Evolutionary conservation across 2,888 invertebrate genomes (phyloP), one percentile per base, ranked within the genome.

Genomic region (Hecatera dysodea): DNA sequence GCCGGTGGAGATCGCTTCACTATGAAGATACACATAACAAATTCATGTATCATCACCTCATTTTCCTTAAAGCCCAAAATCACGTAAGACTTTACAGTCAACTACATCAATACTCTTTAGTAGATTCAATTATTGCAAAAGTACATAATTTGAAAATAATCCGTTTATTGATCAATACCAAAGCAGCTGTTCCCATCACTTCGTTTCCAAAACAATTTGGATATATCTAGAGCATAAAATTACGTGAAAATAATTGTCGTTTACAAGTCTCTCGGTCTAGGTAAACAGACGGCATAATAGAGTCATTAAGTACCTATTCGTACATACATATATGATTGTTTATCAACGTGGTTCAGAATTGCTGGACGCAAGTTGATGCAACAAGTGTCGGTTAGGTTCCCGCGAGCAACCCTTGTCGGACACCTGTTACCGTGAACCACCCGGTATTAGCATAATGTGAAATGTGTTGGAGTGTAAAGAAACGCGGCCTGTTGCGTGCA

Each of bases 401-500:
- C 90, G 89, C 78, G 71, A 73, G 82, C 85, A 80, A 88, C 90
- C 91, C 91, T 86, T 86, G 86, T 87, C 82, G 63, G 77, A 90
- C 93, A 93, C 93, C 93, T 93, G 93, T 93, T 93, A 88, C 88
- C 67, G 80, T 82, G 71, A 74, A 85, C 88, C 86, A 79, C 55
- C 72, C 50, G 85, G 76, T 87, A 88, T 88, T 90, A 75, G 85
- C 86, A 87, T 88, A 84, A 85, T 80, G 78, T 84, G 72, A 83
- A 85, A 82, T 84, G 81, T 68, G 72, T 82, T 75, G 78, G 79
- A 78, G 84, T 78, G 60, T 81, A 75, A 82, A 81, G 78, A 80
- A 83, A 81, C 77, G 80, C 73, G 62, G 74, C 78, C 73, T 78
- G 81, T 78, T 75, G 78, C 79, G 65, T 68, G 74, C 80, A 80